phyloP scores from a whole-genome alignment of 2,888 invertebrate genomes.

The Nyleta sp. region DNA sequence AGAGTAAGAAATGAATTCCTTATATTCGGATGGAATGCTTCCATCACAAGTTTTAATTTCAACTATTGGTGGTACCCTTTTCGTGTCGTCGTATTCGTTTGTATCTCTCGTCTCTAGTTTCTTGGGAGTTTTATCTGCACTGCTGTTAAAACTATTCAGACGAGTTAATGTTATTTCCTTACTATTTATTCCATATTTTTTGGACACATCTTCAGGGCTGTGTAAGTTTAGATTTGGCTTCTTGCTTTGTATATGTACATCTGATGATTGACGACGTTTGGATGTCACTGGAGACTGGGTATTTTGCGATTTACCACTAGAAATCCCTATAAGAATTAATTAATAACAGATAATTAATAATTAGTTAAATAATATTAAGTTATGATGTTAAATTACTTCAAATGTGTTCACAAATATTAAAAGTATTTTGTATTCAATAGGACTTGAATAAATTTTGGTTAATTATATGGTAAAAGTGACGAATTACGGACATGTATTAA shows the following conservation, averaged over 20 bases:
- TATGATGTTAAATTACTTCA: too few species aligned
- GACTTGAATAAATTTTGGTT: too few species aligned
- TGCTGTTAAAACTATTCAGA: neutral
- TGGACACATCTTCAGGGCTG: conserved; percentile 31
- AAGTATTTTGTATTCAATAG: too few species aligned
- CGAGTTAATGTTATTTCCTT: conserved; percentile 64
- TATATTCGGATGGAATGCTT: too few species aligned
- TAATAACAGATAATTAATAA: too few species aligned
- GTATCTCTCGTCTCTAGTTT: too few species aligned
- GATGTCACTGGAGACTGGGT: neutral
- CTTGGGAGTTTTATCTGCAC: neutral
- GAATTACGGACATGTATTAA: too few species aligned
- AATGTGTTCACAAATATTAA: too few species aligned
- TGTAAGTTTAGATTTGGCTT: conserved; percentile 4
- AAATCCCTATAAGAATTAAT: too few species aligned
- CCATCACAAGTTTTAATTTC: neutral
- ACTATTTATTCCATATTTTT: conserved; percentile 43
- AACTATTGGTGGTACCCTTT: neutral
- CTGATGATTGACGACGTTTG: conserved; percentile 13
- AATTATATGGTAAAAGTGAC: too few species aligned
- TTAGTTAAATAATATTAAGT: too few species aligned
- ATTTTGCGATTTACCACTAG: neutral
- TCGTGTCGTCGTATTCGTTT: neutral
- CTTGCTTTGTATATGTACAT: conserved; percentile 7
- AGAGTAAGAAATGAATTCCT: too few species aligned